A percentile compares a stretch with the other conserved stretches of the same genome.
Evolutionary conservation across 2,797 vertebrate species (phyloP).

Genomic region (Gorsachius magnificus): DNA sequence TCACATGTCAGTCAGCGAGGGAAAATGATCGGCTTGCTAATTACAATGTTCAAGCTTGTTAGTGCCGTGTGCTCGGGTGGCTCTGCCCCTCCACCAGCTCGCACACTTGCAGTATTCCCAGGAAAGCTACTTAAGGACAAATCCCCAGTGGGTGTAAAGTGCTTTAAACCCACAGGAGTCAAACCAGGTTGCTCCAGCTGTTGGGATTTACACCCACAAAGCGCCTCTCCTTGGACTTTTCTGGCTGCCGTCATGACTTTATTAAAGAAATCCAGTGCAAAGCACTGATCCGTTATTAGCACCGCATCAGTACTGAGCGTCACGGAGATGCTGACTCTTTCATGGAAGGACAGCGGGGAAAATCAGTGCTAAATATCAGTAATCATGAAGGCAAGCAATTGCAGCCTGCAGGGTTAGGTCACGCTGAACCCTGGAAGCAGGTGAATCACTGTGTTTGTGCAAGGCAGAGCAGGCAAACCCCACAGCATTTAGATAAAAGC

Average conservation of each 20-base stretch:
- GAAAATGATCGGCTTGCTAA: slow-evolving; percentile 80
- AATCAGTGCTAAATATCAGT: background rate
- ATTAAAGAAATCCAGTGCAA: background rate
- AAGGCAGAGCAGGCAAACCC: background rate
- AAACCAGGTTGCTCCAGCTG: background rate
- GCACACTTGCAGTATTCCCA: background rate
- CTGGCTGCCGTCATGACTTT: background rate
- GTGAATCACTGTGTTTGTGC: rapidly evolving
- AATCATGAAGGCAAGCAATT: background rate
- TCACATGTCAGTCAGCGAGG: slow-evolving; percentile 79
- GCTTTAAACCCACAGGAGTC: slow-evolving; percentile 3
- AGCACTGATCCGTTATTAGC: background rate
- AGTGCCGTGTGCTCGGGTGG: slow-evolving; percentile 8
- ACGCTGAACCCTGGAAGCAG: background rate
- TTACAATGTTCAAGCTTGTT: slow-evolving; percentile 69
- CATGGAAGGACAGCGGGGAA: background rate
- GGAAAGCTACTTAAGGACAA: slow-evolving; percentile 48
- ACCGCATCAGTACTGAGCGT: background rate
- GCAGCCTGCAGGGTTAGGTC: background rate
- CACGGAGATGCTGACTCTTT: background rate
- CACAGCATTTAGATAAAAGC: background rate
- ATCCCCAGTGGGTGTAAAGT: slow-evolving; percentile 21
- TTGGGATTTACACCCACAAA: background rate
- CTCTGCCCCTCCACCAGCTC: slow-evolving; percentile 57
- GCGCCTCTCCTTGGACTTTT: background rate